phyloP scores from a whole-genome alignment of 2,797 vertebrate genomes.

The Esox lucius region DNA sequence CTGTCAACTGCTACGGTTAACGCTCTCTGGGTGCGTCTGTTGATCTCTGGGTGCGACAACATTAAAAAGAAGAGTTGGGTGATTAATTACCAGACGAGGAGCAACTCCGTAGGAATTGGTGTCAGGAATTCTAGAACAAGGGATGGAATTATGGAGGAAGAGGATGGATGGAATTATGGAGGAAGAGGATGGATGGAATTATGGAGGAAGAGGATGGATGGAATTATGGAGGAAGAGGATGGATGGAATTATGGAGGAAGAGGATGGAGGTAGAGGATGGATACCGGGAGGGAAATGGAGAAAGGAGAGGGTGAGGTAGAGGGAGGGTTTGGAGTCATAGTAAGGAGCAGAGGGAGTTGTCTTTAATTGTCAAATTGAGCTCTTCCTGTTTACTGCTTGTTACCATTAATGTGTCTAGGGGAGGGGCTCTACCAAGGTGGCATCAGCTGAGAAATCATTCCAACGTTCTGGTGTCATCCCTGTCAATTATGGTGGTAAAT shows the following conservation, averaged over 20 bases:
- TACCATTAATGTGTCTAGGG: conserved; percentile 48
- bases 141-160: background rate
- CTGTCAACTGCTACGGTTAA: background rate
- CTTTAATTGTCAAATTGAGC: conserved; percentile 38
- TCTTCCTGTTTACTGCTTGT: conserved; percentile 60
- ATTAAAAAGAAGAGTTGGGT: background rate
- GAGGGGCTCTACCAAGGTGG: background rate
- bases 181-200: background rate
- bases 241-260: background rate
- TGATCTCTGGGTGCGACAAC: conserved; percentile 37
- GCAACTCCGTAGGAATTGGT: background rate
- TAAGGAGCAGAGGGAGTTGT: conserved; percentile 22
- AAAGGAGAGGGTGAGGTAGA: background rate
- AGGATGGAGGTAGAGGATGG: background rate
- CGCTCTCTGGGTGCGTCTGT: conserved; percentile 1
- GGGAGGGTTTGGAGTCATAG: background rate
- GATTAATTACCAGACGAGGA: background rate
- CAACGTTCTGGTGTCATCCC: background rate
- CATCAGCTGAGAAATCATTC: background rate
- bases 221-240: background rate
- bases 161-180: background rate
- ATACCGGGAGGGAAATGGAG: background rate
- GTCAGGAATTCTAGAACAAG: background rate
- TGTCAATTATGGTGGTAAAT: background rate
- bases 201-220: background rate